These are phyloP conservation scores for Hirtodrosophila cameraria DNA, from an alignment of 2,888 invertebrate genomes.

Conservation along the genomic window DNA sequence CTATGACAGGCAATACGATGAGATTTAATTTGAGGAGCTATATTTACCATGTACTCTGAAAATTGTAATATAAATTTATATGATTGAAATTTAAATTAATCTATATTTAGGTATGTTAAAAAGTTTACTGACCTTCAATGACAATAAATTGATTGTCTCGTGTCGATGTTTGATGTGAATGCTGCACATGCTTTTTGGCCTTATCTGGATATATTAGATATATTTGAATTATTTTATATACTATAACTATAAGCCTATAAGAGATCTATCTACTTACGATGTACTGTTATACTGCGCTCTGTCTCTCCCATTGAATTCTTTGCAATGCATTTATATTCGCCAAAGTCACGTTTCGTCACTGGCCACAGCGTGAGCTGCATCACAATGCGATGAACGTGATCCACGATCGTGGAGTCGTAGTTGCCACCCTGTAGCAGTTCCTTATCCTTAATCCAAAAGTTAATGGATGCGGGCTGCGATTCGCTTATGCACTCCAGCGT, in stretches of 20 bases:
- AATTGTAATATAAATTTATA: background rate
- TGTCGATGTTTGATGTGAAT: constrained; percentile 75
- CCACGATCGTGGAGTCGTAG: constrained; percentile 86
- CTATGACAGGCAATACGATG: constrained; percentile 7
- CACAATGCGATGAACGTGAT: constrained; percentile 90
- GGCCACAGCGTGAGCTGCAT: constrained; percentile 89
- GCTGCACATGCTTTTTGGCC: constrained; percentile 79
- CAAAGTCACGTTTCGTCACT: constrained; percentile 88
- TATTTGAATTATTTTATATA: background rate
- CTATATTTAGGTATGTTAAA: background rate
- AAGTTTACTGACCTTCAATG: constrained; percentile 74
- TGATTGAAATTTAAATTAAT: background rate
- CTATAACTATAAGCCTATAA: too few relatives aligned
- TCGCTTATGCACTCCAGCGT: constrained; percentile 83
- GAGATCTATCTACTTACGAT: constrained; percentile 73
- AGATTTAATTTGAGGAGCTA: constrained; percentile 9
- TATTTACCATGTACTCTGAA: constrained; percentile 68
- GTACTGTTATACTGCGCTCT: constrained; percentile 79
- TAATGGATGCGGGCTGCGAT: constrained; percentile 82
- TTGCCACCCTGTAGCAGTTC: constrained; percentile 82
- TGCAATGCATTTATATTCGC: constrained; percentile 91
- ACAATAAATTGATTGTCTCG: constrained; percentile 79
- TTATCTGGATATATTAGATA: constrained; percentile 65
- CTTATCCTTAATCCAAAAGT: constrained; percentile 83
- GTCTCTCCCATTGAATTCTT: constrained; percentile 91